Base-by-base conservation (phyloP, 23 tunicate genomes). In the Ciona savignyi region DNA sequence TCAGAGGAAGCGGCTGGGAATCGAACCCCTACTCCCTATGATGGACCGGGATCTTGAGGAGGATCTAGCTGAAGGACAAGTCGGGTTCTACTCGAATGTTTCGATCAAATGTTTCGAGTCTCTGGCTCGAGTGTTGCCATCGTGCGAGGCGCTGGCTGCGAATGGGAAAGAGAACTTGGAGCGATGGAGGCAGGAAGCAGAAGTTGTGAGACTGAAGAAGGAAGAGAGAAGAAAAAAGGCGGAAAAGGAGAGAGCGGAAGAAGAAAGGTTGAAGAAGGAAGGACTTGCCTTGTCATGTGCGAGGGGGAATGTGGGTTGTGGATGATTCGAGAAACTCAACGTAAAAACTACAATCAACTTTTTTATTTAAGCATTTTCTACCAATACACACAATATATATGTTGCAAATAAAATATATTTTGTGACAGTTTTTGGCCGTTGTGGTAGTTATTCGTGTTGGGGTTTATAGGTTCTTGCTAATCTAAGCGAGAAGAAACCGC, bases 11-110 rank as follows among this genome's bases (percentile, higher is more conserved):
- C 64, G 74, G 21, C 27, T 75, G 20, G 81, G 84, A 4, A 35
- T 88, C 23, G n/a, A n/a, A n/a, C 35, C 84, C 1, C 34, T 66
- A 30, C 3, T 83, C 22, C 80, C 83, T 15, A 82, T 88, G 84
- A 82, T 82, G 88, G 88, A 88, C 68, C 84, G 88, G 27, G 79
- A 78, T 42, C 21, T 72, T 24, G 30, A 63, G 24, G 80, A 88
- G 26, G 88, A 88, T 27, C 27, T 88, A 23, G 70, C 88, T 0
- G 71, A 78, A 24, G 88, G 84, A 1, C 96, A 88, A 67, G 80
- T 88, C 32, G 87, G 88, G 26, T 88, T 88, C 66, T 88, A 77
- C 66, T 83, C 96, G 11, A 78, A 77, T 67, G 88, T 88, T 29
- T 29, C 82, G 2, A 15, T 88, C 2, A 77, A 80, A 62, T 88